These are phyloP conservation scores for Lepus townsendii DNA, from an alignment of 2,797 vertebrate genomes.

Conservation along the genomic window DNA sequence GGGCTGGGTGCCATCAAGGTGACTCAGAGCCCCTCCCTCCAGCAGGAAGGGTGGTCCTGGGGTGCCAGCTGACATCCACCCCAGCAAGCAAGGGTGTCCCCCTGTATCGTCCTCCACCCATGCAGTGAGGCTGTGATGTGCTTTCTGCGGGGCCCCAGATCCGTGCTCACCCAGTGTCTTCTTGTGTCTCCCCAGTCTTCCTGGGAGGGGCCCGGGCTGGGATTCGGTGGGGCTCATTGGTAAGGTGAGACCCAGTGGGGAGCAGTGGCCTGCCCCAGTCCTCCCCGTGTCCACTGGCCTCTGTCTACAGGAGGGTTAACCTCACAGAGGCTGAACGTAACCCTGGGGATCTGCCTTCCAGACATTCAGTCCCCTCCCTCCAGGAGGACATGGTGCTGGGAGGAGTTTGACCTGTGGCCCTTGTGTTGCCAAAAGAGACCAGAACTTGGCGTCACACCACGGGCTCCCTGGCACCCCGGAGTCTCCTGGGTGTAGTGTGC, in stretches of 20 bases:
- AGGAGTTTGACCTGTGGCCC: neutral
- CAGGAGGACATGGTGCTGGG: neutral
- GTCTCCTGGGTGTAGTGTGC: neutral
- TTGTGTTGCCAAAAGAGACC: neutral
- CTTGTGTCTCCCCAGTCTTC: neutral
- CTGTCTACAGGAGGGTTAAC: neutral
- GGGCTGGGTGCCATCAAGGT: rapidly evolving
- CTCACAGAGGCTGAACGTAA: neutral
- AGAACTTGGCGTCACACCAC: neutral
- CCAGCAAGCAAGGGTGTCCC: neutral
- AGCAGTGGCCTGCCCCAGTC: neutral
- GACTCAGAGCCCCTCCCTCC: neutral
- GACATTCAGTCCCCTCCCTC: rapidly evolving
- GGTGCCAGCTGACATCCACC: rapidly evolving
- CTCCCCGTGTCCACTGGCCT: neutral
- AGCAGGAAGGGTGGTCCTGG: neutral
- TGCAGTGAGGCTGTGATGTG: rapidly evolving
- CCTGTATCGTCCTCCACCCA: neutral
- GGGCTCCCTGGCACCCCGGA: neutral
- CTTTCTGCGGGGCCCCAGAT: neutral
- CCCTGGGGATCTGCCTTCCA: too few species aligned
- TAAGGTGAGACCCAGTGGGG: neutral
- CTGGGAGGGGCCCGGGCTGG: neutral
- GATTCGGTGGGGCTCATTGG: rapidly evolving
- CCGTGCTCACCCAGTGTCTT: neutral